Base-by-base conservation (phyloP, 2,888 invertebrate genomes). In the Thecophora atra region DNA sequence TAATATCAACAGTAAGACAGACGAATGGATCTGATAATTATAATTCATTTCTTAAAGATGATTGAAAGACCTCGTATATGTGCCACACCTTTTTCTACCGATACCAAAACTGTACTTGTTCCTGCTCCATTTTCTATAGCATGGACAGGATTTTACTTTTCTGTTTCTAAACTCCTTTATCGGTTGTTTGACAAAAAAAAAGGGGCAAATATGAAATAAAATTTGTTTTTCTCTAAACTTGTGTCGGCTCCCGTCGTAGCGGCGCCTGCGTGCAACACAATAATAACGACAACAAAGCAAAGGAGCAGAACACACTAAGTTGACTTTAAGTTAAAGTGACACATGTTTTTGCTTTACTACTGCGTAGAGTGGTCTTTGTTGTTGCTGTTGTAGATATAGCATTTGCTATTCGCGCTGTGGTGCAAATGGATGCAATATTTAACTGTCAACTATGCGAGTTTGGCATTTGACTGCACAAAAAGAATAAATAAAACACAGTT, bases 401-500 rank as follows among this genome's bases (percentile, higher is more conserved):
- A 37, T 24, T 58, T 24, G 21, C 24, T 15, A 58, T 28, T 58
- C 28, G 3, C 24, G 58, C 8, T 24, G 3, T 28, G 15, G 58
- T 17, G 28, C 21, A 37, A 54, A 54, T 30, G 37, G 21, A 54
- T 52, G 54, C 54, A 66, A 67, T 64, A 44, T 67, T 67, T 21
- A 67, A 30, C 54, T 67, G 67, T 67, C 67, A 67, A 64, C 15
- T 26, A 15, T 28, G 28, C 13, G 21, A 67, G n/a, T 54, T 21
- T 67, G 67, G 54, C 54, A 52, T 67, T 30, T 67, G 52, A 28
- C 15, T n/a, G 47, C 47, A n/a, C 17, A 47, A 11, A 17, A 15
- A 47, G 37, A 6, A 30, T 6, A 2, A 37, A 37, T 8, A 37
- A 6, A 6, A 6, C 37, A 37, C 37, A 37, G 11, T 37, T n/a